Conservation (phyloP, 2,888 invertebrate genomes). For the Rhogogaster chlorosoma region DNA sequence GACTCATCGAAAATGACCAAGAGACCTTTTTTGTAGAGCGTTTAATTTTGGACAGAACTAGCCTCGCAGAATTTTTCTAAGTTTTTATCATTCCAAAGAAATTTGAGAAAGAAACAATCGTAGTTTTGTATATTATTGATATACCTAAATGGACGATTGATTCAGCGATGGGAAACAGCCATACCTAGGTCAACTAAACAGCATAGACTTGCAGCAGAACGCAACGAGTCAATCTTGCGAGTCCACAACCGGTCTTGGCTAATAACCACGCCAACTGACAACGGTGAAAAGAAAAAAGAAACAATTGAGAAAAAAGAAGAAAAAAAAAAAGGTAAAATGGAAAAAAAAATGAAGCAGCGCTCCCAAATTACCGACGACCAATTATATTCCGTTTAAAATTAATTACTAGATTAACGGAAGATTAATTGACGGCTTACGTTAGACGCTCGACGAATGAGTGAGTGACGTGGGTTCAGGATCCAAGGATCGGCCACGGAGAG, state of each 20-base stretch:
- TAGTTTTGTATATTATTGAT: background rate
- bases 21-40: too few species aligned
- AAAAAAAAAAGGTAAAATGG: background rate
- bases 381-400: conserved; percentile 76
- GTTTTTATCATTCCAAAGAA: too few species aligned
- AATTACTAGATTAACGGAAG: conserved; percentile 73
- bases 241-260: conserved; percentile 42
- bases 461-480: conserved; percentile 37
- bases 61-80: too few species aligned
- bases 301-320: background rate
- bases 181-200: conserved; percentile 7
- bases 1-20: too few species aligned
- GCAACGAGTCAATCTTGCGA: conserved; percentile 47
- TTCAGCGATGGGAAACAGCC: background rate
- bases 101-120: too few species aligned
- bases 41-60: too few species aligned
- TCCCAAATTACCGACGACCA: conserved; percentile 63
- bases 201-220: background rate
- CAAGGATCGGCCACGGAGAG: conserved; percentile 47
- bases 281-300: background rate
- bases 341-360: background rate
- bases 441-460: conserved; percentile 26
- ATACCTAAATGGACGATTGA: background rate
- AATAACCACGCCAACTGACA: conserved; percentile 43
- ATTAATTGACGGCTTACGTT: conserved; percentile 61